phyloP scores from a whole-genome alignment of 2,113 vertebrate species.

The Nesoenas mayeri region DNA sequence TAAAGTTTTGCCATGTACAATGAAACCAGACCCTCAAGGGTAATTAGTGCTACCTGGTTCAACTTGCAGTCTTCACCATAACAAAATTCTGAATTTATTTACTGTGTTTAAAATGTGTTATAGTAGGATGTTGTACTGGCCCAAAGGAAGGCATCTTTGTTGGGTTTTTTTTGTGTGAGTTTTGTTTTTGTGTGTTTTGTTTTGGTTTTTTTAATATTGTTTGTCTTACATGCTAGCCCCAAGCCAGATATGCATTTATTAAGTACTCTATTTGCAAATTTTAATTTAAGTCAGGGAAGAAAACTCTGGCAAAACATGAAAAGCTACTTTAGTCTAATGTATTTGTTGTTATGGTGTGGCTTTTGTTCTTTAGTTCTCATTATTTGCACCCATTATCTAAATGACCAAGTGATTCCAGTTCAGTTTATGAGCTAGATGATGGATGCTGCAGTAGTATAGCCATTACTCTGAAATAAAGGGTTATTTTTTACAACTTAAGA shows the following conservation, averaged over 20 bases:
- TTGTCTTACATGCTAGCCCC: background rate
- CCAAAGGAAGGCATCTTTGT: background rate
- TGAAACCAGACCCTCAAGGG: background rate
- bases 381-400: conserved; percentile 26
- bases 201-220: background rate
- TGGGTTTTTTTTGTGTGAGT: background rate
- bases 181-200: too few species aligned
- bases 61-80: background rate
- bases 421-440: conserved; percentile 4
- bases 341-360: background rate
- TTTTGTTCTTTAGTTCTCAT: conserved; percentile 26
- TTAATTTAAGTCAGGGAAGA: conserved; percentile 16
- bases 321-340: conserved; percentile 18
- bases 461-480: conserved; percentile 28
- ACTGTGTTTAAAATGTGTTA: background rate
- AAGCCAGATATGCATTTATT: conserved; percentile 2
- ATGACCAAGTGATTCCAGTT: background rate
- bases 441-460: background rate
- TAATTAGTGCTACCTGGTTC: background rate
- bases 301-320: conserved; percentile 1
- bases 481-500: conserved; percentile 32
- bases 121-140: background rate
- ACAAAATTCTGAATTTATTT: background rate
- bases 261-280: conserved; percentile 5
- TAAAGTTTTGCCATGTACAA: background rate